A percentile compares a stretch with the other conserved stretches of the same genome.
Conservation (phyloP, 2,797 vertebrate species). For the Loris lydekkerianus region DNA sequence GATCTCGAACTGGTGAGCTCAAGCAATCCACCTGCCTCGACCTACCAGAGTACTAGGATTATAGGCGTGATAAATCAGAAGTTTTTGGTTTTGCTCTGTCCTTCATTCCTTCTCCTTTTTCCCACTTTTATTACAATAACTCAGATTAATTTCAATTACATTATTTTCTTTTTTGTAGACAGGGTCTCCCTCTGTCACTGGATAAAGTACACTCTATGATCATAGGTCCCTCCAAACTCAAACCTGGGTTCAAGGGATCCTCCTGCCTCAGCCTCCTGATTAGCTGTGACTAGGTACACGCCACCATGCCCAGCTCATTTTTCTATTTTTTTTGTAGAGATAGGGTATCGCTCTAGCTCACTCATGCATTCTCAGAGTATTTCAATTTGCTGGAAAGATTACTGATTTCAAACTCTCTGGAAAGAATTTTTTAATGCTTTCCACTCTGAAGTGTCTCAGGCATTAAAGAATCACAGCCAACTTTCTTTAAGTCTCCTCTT, state of each 20-base stretch:
- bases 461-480: slow-evolving; percentile 72
- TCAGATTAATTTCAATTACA: slow-evolving; percentile 77
- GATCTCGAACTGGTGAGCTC: too few relatives aligned
- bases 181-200: too few relatives aligned
- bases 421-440: slow-evolving; percentile 80
- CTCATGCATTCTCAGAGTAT: slow-evolving; percentile 75
- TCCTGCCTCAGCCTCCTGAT: too few relatives aligned
- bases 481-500: slow-evolving; percentile 76
- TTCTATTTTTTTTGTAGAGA: too few relatives aligned
- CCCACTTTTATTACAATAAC: slow-evolving; percentile 66
- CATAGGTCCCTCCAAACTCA: too few relatives aligned
- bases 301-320: too few relatives aligned
- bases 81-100: slow-evolving; percentile 75
- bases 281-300: too few relatives aligned
- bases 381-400: slow-evolving; percentile 82
- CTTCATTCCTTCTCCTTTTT: slow-evolving; percentile 69
- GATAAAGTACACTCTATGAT: too few relatives aligned
- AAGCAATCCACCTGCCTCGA: too few relatives aligned
- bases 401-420: slow-evolving; percentile 75
- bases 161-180: slow-evolving; percentile 29
- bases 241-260: too few relatives aligned
- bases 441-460: slow-evolving; percentile 77
- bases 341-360: neutral
- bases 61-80: too few relatives aligned
- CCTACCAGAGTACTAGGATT: too few relatives aligned